phyloP scores from a whole-genome alignment of 2,888 invertebrate genomes.

The Mesoligia furuncula region DNA sequence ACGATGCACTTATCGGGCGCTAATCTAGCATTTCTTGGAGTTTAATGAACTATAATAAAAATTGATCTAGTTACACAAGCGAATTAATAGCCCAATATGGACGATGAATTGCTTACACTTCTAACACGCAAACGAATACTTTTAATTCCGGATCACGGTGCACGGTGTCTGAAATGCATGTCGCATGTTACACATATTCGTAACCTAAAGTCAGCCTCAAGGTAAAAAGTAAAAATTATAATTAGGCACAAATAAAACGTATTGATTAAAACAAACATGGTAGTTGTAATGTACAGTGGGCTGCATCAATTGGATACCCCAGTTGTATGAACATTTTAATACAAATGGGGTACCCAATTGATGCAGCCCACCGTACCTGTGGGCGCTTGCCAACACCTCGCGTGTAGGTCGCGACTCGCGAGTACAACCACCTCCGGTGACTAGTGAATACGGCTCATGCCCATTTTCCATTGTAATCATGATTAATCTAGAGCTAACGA shows the following conservation, averaged over 20 bases:
- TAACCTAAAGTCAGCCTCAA: not conserved
- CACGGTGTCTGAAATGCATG: not conserved
- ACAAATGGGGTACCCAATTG: too few relatives aligned
- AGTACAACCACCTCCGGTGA: slow-evolving; percentile 57
- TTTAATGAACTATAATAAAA: slow-evolving; percentile 48
- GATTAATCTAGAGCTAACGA: slow-evolving; percentile 65
- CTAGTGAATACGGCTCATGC: slow-evolving; percentile 46
- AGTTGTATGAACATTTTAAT: too few relatives aligned
- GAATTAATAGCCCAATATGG: slow-evolving; percentile 17
- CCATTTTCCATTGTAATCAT: slow-evolving; percentile 64
- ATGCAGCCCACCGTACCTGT: too few relatives aligned
- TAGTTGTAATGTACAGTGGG: not conserved
- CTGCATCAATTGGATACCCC: too few relatives aligned
- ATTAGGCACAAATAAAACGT: slow-evolving; percentile 5
- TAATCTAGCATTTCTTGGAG: slow-evolving; percentile 48
- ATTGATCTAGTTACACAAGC: slow-evolving; percentile 43
- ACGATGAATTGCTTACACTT: slow-evolving; percentile 28
- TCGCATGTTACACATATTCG: slow-evolving; percentile 1
- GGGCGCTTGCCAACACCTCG: slow-evolving; percentile 1
- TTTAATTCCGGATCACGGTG: slow-evolving; percentile 25
- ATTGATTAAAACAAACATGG: slow-evolving; percentile 21
- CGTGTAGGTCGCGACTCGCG: slow-evolving; percentile 37
- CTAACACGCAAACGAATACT: slow-evolving; percentile 19
- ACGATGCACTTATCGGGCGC: slow-evolving; percentile 45
- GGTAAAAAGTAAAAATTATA: not conserved